Conservation (phyloP, 2,888 invertebrate species). For the Ornithoptera alexandrae region DNA sequence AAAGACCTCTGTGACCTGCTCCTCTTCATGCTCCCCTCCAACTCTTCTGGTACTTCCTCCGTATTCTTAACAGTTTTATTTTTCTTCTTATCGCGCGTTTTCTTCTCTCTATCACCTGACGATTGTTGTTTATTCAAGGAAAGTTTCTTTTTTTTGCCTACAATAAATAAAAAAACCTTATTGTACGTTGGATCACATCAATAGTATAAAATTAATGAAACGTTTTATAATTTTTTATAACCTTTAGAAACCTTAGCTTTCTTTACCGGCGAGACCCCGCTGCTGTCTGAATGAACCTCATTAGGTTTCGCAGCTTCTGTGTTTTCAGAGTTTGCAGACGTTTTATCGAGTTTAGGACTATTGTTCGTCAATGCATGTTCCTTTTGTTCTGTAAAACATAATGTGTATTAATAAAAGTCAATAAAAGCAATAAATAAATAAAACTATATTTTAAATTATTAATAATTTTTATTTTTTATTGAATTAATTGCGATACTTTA, state of each 20-base stretch:
- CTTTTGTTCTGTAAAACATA: slow-evolving; percentile 35
- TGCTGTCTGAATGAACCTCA: slow-evolving; percentile 47
- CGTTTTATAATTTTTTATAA: slow-evolving; percentile 32
- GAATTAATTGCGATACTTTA: no score
- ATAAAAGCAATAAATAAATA: no score
- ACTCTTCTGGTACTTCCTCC: slow-evolving; percentile 32
- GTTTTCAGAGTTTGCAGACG: slow-evolving; percentile 35
- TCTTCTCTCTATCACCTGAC: slow-evolving; percentile 20
- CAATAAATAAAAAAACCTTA: slow-evolving; percentile 6
- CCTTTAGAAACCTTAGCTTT: slow-evolving; percentile 61
- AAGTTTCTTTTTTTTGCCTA: slow-evolving; percentile 64
- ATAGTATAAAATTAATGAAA: background rate
- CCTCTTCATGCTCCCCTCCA: slow-evolving; percentile 54
- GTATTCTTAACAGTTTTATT: slow-evolving; percentile 38
- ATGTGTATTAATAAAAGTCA: no score
- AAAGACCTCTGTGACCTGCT: slow-evolving; percentile 65
- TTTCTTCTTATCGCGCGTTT: slow-evolving; percentile 16
- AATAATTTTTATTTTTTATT: no score
- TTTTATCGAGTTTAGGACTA: slow-evolving; percentile 29
- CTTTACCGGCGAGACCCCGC: slow-evolving; percentile 66
- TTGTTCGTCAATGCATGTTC: slow-evolving; percentile 37
- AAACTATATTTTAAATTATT: no score
- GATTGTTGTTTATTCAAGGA: slow-evolving; percentile 46
- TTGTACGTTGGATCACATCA: background rate
- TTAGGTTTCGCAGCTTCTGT: slow-evolving; percentile 14